phyloP scores from a whole-genome alignment of 2,888 invertebrate genomes.

The Platynereis dumerilii region DNA sequence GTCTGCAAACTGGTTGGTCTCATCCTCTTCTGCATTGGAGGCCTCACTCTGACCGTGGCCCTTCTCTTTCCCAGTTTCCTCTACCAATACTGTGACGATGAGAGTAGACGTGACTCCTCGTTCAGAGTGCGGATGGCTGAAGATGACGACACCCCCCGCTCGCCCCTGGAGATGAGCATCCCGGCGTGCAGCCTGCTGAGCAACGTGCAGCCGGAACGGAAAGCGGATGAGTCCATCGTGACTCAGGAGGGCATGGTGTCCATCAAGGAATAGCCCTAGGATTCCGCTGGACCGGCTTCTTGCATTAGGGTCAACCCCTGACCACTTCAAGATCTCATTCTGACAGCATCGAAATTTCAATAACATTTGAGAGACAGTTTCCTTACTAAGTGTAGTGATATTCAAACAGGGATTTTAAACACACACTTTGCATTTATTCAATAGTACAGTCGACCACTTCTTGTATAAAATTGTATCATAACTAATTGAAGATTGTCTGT shows the following conservation, averaged over 20 bases:
- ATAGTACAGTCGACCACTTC: too few relatives aligned
- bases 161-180: conserved; percentile 57
- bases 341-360: too few relatives aligned
- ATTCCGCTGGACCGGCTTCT: not conserved
- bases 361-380: too few relatives aligned
- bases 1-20: conserved; percentile 65
- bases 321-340: too few relatives aligned
- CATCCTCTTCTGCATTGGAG: conserved; percentile 66
- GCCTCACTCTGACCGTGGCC: conserved; percentile 64
- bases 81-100: conserved; percentile 63
- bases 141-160: conserved; percentile 46
- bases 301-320: too few relatives aligned
- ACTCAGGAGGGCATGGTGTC: conserved; percentile 43
- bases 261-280: conserved; percentile 11
- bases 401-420: too few relatives aligned
- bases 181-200: conserved; percentile 57
- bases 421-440: too few relatives aligned
- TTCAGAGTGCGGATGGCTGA: conserved; percentile 48
- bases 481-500: too few relatives aligned
- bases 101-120: conserved; percentile 33
- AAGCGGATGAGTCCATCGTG: conserved; percentile 45
- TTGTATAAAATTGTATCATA: too few relatives aligned
- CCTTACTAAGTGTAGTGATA: too few relatives aligned
- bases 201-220: conserved; percentile 59
- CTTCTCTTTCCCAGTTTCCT: conserved; percentile 65